Evolutionary conservation across 2,888 invertebrate genomes (phyloP), one percentile per base, ranked within the genome.

Genomic region (Nysson spinosus): DNA sequence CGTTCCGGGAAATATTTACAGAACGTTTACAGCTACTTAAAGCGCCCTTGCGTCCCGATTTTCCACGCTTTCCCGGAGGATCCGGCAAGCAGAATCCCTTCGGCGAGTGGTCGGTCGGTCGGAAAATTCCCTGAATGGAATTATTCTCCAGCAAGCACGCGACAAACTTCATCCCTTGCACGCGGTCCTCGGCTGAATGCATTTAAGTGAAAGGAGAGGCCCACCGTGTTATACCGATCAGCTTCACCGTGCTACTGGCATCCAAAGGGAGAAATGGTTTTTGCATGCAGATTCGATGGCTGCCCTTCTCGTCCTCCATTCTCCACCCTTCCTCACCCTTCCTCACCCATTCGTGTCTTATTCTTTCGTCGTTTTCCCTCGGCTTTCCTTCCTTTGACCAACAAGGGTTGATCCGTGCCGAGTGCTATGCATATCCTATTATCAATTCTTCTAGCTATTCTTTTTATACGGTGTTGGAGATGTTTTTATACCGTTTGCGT

Each of bases 241-340:
- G 44, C 50, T 32, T n/a, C 44, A 34, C 40, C 30, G 43, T 26
- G 56, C 52, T 40, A 35, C 55, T 37, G 43, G 54, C 67, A 67
- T 67, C 56, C 72, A 54, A n/a, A 63, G 72, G 57, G 63, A 61
- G 81, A 83, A 82, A 80, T 83, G 83, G 82, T 72, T 84, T 83
- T 83, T 78, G 81, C 79, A 84, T 84, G 84, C 82, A 83, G 83
- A 84, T 84, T 84, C 78, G 79, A 81, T 60, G 57, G 43, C 56
- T 60, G 61, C 50, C 42, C 46, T 50, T 56, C 49, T 54, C 55
- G 50, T 34, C 37, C 60, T 42, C 35, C 35, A 14, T 54, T 43
- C 37, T 54, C 34, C 43, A 32, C 51, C 39, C 46, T 52, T 39
- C 46, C 17, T 24, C 43, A 19, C 26, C 54, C 55, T 30, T 35